Base-by-base conservation (phyloP, 2,797 vertebrate species). In the Perodicticus potto region DNA sequence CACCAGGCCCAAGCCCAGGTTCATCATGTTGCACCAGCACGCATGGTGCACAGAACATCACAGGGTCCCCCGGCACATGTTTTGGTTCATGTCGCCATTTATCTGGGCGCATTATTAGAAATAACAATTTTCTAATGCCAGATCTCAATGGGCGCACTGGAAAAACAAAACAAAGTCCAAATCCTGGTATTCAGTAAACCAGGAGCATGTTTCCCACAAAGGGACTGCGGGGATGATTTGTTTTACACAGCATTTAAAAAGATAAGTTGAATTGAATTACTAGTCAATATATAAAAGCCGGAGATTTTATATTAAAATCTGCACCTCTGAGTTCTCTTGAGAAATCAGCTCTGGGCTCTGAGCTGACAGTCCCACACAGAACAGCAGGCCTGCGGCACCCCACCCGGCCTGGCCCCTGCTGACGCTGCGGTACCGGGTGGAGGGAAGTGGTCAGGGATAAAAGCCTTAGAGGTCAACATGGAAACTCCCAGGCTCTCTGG, bases 251-350 rank as follows among this genome's bases (percentile, higher is more conserved):
- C 70, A 61, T 61, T 86, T 83, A n/a, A 82, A 93, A 72, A 82
- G 19, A 49, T 20, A 88, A 40, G 40, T 1, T 96, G 85, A 59
- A 92, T 87, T 63, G 85, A 59, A 92, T 90, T 63, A n/a, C 40
- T 17, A 43, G 45, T 0, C 3, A 29, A 74, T 10, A 57, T 34
- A 70, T 20, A 61, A 89, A 76, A 61, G 72, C 70, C 32, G 63
- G 17, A 61, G 61, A 23, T 34, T 69, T 20, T 45, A 55, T 14
- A n/a, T 84, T 55, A 72, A 77, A 93, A 87, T 70, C 81, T 32
- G n/a, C n/a, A 72, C 23, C 20, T 78, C 57, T 53, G 84, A 63
- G 34, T 92, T 80, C 63, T 59, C 32, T 57, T 22, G n/a, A 34
- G 29, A 32, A 45, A 16, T 70, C n/a, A 3, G 63, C 37, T 91